Conservation (phyloP, 2,888 invertebrate species). For the Netelia inedita region DNA sequence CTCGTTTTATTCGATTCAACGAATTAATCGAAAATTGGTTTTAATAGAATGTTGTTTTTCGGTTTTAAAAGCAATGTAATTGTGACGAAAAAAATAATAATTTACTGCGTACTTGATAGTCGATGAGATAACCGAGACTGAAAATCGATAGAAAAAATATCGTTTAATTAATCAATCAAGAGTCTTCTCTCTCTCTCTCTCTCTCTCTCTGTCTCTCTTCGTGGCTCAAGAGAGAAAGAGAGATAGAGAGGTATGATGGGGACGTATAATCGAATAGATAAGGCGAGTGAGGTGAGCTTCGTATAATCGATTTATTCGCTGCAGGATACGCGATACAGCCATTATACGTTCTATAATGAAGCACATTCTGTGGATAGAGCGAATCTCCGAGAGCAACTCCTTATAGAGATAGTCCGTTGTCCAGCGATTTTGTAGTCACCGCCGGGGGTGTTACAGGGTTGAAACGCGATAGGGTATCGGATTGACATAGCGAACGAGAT, state of each 20-base stretch:
- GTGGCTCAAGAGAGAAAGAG: constrained; percentile 1
- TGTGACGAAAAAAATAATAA: no score
- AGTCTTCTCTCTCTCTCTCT: background rate
- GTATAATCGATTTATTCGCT: constrained; percentile 47
- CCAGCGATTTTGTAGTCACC: no score
- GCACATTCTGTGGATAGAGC: background rate
- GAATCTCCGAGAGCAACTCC: constrained; percentile 5
- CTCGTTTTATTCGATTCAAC: no score
- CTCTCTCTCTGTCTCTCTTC: background rate
- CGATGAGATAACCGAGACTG: background rate
- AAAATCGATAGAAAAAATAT: constrained; percentile 13
- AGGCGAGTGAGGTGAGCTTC: constrained; percentile 27
- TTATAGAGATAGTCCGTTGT: no score
- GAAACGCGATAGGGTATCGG: no score
- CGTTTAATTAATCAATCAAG: constrained; percentile 36
- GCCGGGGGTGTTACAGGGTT: no score
- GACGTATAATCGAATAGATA: constrained; percentile 34
- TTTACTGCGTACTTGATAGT: no score
- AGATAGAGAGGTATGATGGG: background rate
- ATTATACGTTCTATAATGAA: constrained; percentile 9
- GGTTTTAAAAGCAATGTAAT: no score
- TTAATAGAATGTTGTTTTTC: no score
- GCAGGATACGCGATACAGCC: background rate
- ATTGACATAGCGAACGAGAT: no score
- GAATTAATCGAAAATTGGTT: no score